Conservation (phyloP, 2,888 invertebrate species). For the Baronia brevicornis region DNA sequence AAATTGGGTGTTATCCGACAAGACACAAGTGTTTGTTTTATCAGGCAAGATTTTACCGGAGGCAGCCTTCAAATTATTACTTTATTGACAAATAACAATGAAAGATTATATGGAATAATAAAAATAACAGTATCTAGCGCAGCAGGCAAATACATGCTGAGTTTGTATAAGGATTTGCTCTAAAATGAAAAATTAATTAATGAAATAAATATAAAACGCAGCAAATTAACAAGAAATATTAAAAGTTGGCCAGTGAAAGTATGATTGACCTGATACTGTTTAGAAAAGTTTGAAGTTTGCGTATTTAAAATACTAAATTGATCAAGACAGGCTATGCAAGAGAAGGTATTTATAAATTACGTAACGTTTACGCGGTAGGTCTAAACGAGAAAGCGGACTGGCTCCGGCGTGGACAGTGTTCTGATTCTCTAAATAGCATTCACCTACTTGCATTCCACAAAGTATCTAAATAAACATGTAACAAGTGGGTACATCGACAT, state of each 20-base stretch:
- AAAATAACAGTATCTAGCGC: too few relatives aligned
- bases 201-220: too few relatives aligned
- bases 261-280: too few relatives aligned
- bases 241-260: too few relatives aligned
- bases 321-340: neutral
- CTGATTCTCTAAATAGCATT: conserved; percentile 69
- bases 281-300: too few relatives aligned
- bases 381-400: conserved; percentile 34
- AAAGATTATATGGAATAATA: neutral
- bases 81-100: conserved; percentile 1
- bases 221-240: too few relatives aligned
- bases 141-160: too few relatives aligned
- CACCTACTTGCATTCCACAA: conserved; percentile 71
- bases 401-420: conserved; percentile 56
- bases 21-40: conserved; percentile 29
- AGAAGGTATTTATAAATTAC: conserved; percentile 4
- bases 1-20: conserved; percentile 44
- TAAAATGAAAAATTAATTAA: too few relatives aligned
- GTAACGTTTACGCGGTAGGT: conserved; percentile 12
- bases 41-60: conserved; percentile 52
- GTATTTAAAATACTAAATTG: too few relatives aligned
- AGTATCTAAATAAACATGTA: conserved; percentile 64
- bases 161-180: too few relatives aligned
- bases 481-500: conserved; percentile 53
- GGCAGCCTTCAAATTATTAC: conserved; percentile 37